phyloP scores from a whole-genome alignment of 2,113 vertebrate species.

The human (Homo sapiens) region GRCh38 chr3:110067001-110067500 shows the following conservation, averaged over 20 bases:
- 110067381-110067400: not conserved
- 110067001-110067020: not conserved
- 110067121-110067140: not conserved
- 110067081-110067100: not conserved
- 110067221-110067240: not conserved
- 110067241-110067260: not conserved
- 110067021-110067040: not conserved
- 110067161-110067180: not conserved
- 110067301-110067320: not conserved
- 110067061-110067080: not conserved
- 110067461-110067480: slow-evolving; percentile 38
- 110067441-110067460: slow-evolving; percentile 8
- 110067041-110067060: not conserved
- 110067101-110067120: not conserved
- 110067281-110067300: not conserved
- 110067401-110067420: slow-evolving; percentile 2
- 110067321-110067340: slow-evolving; percentile 1
- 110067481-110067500: slow-evolving; percentile 29
- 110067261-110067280: not conserved
- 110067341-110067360: not conserved
- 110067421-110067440: not conserved
- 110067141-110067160: not conserved
- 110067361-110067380: not conserved
- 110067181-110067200: not conserved
- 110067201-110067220: not conserved